These are phyloP conservation scores for Metacarcinus magister DNA, from an alignment of 2,888 invertebrate species.

Conservation along the genomic window DNA sequence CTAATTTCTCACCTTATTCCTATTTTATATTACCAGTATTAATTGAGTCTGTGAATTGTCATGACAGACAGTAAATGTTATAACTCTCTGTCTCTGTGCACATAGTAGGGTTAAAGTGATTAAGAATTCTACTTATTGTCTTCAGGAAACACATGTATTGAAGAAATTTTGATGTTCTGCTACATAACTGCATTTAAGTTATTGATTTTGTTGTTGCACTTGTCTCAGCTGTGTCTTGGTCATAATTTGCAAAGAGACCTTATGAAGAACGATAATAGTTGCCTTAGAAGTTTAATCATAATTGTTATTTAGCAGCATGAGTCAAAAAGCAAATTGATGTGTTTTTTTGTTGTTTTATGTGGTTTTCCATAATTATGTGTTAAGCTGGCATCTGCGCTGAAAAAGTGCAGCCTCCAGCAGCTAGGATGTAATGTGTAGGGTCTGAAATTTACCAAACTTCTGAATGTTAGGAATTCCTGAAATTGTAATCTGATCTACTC, in stretches of 20 bases:
- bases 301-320: neutral
- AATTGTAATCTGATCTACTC: neutral
- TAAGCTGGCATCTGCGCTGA: neutral
- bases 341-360: neutral
- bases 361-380: neutral
- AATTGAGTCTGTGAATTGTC: neutral
- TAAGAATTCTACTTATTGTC: conserved; percentile 3
- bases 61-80: neutral
- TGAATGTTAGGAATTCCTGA: neutral
- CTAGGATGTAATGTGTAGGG: neutral
- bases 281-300: conserved; percentile 34
- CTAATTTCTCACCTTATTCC: neutral
- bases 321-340: neutral
- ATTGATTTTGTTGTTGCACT: neutral
- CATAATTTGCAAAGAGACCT: neutral
- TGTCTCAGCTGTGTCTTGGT: neutral
- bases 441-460: neutral
- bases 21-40: neutral
- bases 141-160: conserved; percentile 15
- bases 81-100: neutral
- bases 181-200: neutral
- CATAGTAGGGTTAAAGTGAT: neutral
- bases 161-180: neutral
- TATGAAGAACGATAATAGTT: neutral
- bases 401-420: neutral